phyloP scores from a whole-genome alignment of 2,113 vertebrate genomes.

The Nesogale talazaci region DNA sequence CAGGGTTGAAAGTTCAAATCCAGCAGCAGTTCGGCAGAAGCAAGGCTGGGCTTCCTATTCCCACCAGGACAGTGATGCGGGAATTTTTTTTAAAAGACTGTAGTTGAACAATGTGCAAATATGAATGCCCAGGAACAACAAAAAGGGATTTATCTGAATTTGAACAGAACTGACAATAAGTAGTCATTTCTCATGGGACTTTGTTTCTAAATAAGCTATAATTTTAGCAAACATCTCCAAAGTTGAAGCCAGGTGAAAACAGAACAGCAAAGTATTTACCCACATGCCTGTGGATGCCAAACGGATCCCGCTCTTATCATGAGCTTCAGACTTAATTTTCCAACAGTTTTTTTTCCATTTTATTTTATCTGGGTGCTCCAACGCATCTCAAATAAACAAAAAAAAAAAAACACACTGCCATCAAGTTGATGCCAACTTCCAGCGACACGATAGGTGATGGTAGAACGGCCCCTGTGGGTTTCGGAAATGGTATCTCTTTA shows the following conservation, averaged over 20 bases:
- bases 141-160: slow-evolving; percentile 25
- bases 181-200: slow-evolving; percentile 17
- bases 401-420: not conserved
- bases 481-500: too few relatives aligned
- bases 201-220: slow-evolving; percentile 56
- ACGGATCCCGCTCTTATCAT: not conserved
- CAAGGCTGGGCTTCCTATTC: too few relatives aligned
- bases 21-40: too few relatives aligned
- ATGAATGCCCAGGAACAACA: slow-evolving; percentile 26
- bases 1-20: too few relatives aligned
- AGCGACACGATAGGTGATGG: too few relatives aligned
- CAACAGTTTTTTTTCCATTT: not conserved
- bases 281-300: not conserved
- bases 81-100: too few relatives aligned
- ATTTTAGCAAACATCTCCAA: slow-evolving; percentile 53
- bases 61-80: too few relatives aligned
- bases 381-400: not conserved
- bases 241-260: slow-evolving; percentile 51
- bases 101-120: slow-evolving; percentile 51
- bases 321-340: slow-evolving; percentile 35
- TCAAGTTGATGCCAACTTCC: too few relatives aligned
- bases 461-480: too few relatives aligned
- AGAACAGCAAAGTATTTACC: slow-evolving; percentile 44
- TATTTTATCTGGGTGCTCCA: slow-evolving; percentile 8
- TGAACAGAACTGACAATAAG: slow-evolving; percentile 7